These are phyloP conservation scores for Amia ocellicauda DNA, from an alignment of 2,113 vertebrate genomes.

Conservation along the genomic window DNA sequence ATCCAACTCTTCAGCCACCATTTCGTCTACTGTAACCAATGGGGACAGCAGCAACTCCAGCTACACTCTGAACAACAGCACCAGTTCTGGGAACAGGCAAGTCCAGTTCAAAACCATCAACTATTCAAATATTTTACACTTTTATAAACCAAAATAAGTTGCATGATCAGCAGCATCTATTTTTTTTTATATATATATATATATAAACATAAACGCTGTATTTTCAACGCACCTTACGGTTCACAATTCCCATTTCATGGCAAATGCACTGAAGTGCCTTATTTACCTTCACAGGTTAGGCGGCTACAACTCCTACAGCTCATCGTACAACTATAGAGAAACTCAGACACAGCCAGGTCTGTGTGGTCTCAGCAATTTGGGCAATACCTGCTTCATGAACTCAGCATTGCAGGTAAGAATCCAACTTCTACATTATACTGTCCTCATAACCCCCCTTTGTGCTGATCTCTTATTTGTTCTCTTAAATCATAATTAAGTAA, in stretches of 20 bases:
- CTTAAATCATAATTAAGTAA: too few relatives aligned
- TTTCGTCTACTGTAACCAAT: slow-evolving; percentile 85
- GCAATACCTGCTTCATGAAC: slow-evolving; percentile 98
- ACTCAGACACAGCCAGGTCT: slow-evolving; percentile 83
- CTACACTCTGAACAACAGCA: slow-evolving; percentile 82
- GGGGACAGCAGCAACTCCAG: slow-evolving; percentile 81
- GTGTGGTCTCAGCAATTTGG: slow-evolving; percentile 93
- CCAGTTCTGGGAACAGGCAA: slow-evolving; percentile 73
- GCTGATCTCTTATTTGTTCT: too few relatives aligned
- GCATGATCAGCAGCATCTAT: too few relatives aligned
- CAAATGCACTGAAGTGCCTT: not conserved
- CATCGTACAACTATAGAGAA: slow-evolving; percentile 87
- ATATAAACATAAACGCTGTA: too few relatives aligned
- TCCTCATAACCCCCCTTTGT: too few relatives aligned
- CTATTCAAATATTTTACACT: too few relatives aligned
- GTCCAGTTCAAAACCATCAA: too few relatives aligned
- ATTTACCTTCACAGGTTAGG: slow-evolving; percentile 62
- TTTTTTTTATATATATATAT: too few relatives aligned
- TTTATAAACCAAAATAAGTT: too few relatives aligned
- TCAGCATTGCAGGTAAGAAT: slow-evolving; percentile 86
- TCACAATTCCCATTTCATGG: too few relatives aligned
- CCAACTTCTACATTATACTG: not conserved
- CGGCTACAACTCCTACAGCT: slow-evolving; percentile 79
- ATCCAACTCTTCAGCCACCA: slow-evolving; percentile 79
- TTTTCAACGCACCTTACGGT: too few relatives aligned